These are phyloP conservation scores for Chymomyza amoena DNA, from an alignment of 2,888 invertebrate genomes.

Conservation along the genomic window DNA sequence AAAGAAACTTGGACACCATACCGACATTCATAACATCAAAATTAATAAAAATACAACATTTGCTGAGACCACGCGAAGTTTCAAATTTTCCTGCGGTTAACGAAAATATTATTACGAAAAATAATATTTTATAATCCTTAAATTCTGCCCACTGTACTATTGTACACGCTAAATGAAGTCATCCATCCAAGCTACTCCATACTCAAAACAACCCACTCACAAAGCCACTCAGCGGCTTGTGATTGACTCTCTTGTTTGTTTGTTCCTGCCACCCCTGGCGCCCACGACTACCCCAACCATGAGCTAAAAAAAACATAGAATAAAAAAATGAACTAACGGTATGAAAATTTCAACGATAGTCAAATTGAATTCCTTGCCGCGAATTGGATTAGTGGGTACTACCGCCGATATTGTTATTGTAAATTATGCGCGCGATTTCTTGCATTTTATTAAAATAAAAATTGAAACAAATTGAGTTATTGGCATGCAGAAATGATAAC, in stretches of 20 bases:
- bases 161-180: background rate
- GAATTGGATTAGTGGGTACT: slow-evolving; percentile 76
- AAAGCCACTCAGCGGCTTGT: slow-evolving; percentile 44
- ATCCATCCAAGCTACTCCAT: background rate
- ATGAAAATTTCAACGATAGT: slow-evolving; percentile 41
- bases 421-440: slow-evolving; percentile 71
- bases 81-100: too few relatives aligned
- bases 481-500: slow-evolving; percentile 42
- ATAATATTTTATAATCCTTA: background rate
- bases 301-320: background rate
- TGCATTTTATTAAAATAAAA: slow-evolving; percentile 47
- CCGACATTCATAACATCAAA: too few relatives aligned
- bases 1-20: too few relatives aligned
- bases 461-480: slow-evolving; percentile 70
- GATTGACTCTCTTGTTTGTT: slow-evolving; percentile 66
- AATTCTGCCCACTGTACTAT: background rate
- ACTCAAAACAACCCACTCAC: background rate
- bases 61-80: background rate
- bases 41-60: too few relatives aligned
- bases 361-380: slow-evolving; percentile 62
- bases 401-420: slow-evolving; percentile 69
- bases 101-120: too few relatives aligned
- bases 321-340: slow-evolving; percentile 19
- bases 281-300: background rate
- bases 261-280: slow-evolving; percentile 19